Base-by-base conservation (phyloP, 2,888 invertebrate genomes). In the Synanthedon myopaeformis region DNA sequence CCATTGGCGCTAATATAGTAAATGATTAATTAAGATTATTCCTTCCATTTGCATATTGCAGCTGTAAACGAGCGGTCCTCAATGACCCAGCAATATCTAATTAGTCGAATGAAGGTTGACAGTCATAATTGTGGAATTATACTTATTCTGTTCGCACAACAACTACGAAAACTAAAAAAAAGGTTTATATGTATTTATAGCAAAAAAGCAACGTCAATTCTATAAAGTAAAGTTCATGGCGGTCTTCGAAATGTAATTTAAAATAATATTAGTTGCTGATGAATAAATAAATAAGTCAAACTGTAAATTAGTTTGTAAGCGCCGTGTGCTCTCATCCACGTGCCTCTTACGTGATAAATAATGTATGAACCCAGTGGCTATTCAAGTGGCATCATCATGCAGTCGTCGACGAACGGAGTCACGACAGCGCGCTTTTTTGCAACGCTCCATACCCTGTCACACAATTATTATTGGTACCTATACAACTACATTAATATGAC, bases 321-420 rank as follows among this genome's bases (percentile, higher is more conserved):
- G 56, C 54, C 69, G 60, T 65, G 66, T 70, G 72, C 59, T 55
- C 59, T 55, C 50, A 54, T 61, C 73, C 82, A 82, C 82, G 82
- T 81, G 82, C 72, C 72, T 59, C 45, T 51, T 57, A 67, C 72
- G 72, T 76, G 74, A 76, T 80, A 69, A 70, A 80, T 79, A 71
- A 79, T 77, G 67, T 64, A 77, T 74, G 66, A 71, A 62, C 57
- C 3, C 5, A 42, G 42, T 55, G 23, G 23, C 23, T 23, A 60
- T 54, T 60, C 61, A 65, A 57, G 67, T 49, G 23, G 23, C 5
- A 49, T 14, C 62, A 63, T 63, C 65, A 69, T 66, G 67, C 63
- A 65, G 61, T 64, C 58, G 51, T 45, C 42, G 59, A 67, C 65
- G 64, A 66, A 66, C 61, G 59, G 55, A 65, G 72, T 72, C 76